Conservation (phyloP, 1,140 invertebrate genomes). For the Aphis gossypii region DNA sequence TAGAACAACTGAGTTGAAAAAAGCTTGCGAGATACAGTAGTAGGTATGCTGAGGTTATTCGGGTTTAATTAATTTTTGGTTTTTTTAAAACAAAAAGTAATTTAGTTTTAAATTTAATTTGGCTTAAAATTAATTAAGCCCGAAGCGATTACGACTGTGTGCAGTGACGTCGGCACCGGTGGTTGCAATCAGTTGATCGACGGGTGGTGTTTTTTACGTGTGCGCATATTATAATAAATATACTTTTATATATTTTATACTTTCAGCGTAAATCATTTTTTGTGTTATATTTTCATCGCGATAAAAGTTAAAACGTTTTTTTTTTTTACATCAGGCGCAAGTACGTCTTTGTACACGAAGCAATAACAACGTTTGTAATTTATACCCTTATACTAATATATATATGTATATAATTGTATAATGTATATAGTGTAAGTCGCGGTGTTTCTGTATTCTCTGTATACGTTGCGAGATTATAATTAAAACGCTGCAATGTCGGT, state of each 20-base stretch:
- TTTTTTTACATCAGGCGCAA: background rate
- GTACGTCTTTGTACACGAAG: background rate
- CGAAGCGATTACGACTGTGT: background rate
- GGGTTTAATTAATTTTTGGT: background rate
- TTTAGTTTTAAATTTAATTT: background rate
- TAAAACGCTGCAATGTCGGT: background rate
- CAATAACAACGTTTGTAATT: background rate
- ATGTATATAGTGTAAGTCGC: background rate
- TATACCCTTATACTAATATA: background rate
- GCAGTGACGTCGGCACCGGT: too few relatives aligned
- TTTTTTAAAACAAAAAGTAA: background rate
- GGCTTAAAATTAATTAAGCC: background rate
- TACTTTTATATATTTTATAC: background rate
- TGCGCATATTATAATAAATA: background rate
- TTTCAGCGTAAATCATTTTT: constrained; percentile 25
- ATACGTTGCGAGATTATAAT: background rate
- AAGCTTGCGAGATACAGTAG: background rate
- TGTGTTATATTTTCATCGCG: background rate
- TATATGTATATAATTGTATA: background rate
- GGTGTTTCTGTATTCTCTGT: background rate
- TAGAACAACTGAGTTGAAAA: background rate
- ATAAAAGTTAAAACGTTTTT: background rate
- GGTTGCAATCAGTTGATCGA: background rate
- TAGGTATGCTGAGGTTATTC: background rate
- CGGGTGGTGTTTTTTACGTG: background rate